Conservation (phyloP, 1,140 invertebrate species). For the Drusus annulatus region DNA sequence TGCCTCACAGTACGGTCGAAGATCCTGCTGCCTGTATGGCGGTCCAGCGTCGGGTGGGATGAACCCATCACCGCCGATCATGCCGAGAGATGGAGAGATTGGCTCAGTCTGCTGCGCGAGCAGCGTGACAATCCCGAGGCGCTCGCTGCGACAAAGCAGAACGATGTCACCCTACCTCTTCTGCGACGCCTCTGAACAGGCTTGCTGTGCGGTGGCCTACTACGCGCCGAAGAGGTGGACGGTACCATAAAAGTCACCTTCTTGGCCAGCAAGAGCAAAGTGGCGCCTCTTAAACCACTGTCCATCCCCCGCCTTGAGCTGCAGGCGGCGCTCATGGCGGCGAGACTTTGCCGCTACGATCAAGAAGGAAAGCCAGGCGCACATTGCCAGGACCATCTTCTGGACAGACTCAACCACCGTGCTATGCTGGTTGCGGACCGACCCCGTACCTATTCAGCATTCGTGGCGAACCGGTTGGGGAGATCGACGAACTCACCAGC, state of each 20-base stretch:
- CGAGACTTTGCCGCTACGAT: too few relatives aligned
- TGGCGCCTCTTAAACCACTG: too few relatives aligned
- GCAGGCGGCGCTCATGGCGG: too few relatives aligned
- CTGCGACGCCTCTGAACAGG: constrained; percentile 8
- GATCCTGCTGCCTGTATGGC: constrained; percentile 64
- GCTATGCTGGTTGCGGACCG: constrained; percentile 59
- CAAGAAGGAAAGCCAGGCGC: too few relatives aligned
- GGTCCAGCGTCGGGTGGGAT: constrained; percentile 63
- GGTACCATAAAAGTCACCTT: too few relatives aligned
- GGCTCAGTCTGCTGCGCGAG: constrained; percentile 32
- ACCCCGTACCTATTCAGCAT: constrained; percentile 59
- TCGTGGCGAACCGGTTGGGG: constrained; percentile 62
- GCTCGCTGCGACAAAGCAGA: background rate
- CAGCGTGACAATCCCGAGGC: background rate
- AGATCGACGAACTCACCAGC: constrained; percentile 60
- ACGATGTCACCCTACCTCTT: background rate
- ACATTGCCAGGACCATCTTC: too few relatives aligned
- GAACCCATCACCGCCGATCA: constrained; percentile 50
- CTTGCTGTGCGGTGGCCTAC: constrained; percentile 13
- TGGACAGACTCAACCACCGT: constrained; percentile 61
- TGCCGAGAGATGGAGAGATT: constrained; percentile 44
- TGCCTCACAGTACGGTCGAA: constrained; percentile 63
- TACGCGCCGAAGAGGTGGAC: background rate
- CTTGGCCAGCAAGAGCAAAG: too few relatives aligned
- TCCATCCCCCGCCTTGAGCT: too few relatives aligned